Evolutionary conservation across 2,888 invertebrate species (phyloP).

Genomic region (Melikaiella ostensackeni): DNA sequence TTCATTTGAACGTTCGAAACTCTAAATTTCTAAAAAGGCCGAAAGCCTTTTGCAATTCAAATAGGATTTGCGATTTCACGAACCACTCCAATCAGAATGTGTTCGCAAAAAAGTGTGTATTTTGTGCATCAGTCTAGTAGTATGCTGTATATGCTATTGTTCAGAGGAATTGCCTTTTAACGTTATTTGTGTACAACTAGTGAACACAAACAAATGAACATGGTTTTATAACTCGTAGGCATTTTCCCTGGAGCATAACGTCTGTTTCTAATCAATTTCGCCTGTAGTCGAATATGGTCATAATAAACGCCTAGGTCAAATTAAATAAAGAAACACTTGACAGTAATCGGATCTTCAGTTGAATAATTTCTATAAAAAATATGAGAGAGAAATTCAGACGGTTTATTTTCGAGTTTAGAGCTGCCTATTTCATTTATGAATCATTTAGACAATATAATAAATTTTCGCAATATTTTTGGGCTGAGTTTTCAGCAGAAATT

Average conservation of each 20-base stretch:
- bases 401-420: too few species aligned
- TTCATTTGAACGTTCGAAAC: background rate
- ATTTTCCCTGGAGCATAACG: background rate
- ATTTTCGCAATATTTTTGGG: too few species aligned
- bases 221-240: background rate
- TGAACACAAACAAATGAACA: background rate
- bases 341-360: background rate
- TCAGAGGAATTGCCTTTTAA: constrained; percentile 22
- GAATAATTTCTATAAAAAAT: background rate
- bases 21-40: background rate
- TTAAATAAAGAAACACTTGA: background rate
- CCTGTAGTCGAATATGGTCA: background rate
- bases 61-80: constrained; percentile 11
- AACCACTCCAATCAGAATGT: constrained; percentile 11
- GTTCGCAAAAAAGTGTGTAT: constrained; percentile 29
- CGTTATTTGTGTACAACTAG: constrained; percentile 10
- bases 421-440: too few species aligned
- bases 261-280: constrained; percentile 1
- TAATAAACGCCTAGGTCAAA: background rate
- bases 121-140: background rate
- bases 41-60: constrained; percentile 31
- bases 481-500: too few species aligned
- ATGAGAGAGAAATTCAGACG: too few species aligned
- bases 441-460: too few species aligned
- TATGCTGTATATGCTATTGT: background rate